Evolutionary conservation across 2,888 invertebrate genomes (phyloP).

Genomic region (Muscina levida): DNA sequence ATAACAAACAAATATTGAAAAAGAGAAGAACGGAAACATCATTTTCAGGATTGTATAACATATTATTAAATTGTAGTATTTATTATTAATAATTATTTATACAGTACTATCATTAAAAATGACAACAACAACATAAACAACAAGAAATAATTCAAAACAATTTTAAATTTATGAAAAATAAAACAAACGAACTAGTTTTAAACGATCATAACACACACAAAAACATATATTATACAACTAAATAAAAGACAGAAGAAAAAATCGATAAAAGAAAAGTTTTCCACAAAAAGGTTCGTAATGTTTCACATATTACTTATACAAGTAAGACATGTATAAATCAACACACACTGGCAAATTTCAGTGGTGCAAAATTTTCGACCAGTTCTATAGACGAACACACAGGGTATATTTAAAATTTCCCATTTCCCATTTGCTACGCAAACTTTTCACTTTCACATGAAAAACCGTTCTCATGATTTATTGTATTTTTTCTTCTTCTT

Average conservation of each 20-base stretch:
- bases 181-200: constrained; percentile 71
- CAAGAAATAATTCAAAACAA: constrained; percentile 44
- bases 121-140: constrained; percentile 49
- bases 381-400: too few relatives aligned
- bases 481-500: constrained; percentile 18
- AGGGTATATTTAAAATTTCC: too few relatives aligned
- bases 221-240: background rate
- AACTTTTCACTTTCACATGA: too few relatives aligned
- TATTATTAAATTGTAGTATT: constrained; percentile 72
- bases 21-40: constrained; percentile 66
- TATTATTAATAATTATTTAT: constrained; percentile 67
- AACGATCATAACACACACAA: constrained; percentile 52
- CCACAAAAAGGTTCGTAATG: background rate
- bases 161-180: constrained; percentile 64
- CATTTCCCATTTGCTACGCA: too few relatives aligned
- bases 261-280: constrained; percentile 61
- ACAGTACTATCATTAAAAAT: constrained; percentile 65
- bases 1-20: constrained; percentile 49
- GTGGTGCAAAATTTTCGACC: too few relatives aligned
- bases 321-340: too few relatives aligned
- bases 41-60: constrained; percentile 74
- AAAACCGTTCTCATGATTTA: too few relatives aligned
- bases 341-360: too few relatives aligned
- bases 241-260: constrained; percentile 57
- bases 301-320: too few relatives aligned